These are phyloP conservation scores for Carcina quercana DNA, from an alignment of 2,888 invertebrate genomes.

Conservation along the genomic window DNA sequence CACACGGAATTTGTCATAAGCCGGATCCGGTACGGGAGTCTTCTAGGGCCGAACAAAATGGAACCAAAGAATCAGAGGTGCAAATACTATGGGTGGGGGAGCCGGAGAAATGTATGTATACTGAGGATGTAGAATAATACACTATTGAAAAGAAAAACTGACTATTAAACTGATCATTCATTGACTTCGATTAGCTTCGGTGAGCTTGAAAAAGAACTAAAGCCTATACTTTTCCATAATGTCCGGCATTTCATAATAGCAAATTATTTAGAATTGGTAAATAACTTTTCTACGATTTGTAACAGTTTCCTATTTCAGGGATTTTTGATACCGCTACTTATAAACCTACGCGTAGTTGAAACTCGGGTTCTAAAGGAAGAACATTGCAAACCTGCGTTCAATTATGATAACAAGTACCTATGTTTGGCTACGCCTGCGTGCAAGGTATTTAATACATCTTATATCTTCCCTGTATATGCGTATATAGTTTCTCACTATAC, in stretches of 20 bases:
- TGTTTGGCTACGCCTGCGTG: constrained; percentile 46
- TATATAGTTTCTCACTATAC: too few relatives aligned
- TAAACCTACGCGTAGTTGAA: constrained; percentile 35
- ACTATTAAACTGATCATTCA: too few relatives aligned
- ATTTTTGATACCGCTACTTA: constrained; percentile 47
- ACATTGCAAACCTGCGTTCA: constrained; percentile 41
- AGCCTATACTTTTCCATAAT: too few relatives aligned
- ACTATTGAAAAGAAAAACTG: too few relatives aligned
- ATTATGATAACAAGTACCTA: constrained; percentile 38
- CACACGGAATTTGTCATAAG: constrained; percentile 41
- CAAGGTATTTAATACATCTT: constrained; percentile 29
- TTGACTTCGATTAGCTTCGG: too few relatives aligned
- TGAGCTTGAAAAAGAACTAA: too few relatives aligned
- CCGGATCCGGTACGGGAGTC: constrained; percentile 44
- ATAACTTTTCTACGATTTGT: too few relatives aligned
- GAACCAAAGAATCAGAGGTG: constrained; percentile 26
- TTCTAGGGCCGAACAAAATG: constrained; percentile 9
- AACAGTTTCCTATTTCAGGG: too few relatives aligned
- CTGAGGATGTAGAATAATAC: too few relatives aligned
- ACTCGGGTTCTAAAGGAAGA: constrained; percentile 31
- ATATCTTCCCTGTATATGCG: too few relatives aligned
- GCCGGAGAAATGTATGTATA: constrained; percentile 52
- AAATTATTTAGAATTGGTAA: too few relatives aligned
- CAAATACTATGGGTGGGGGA: constrained; percentile 52
- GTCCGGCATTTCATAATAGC: too few relatives aligned